Evolutionary conservation across 2,888 invertebrate species (phyloP), one percentile per base, ranked within the genome.

Genomic region (Gasteruption jaculator): DNA sequence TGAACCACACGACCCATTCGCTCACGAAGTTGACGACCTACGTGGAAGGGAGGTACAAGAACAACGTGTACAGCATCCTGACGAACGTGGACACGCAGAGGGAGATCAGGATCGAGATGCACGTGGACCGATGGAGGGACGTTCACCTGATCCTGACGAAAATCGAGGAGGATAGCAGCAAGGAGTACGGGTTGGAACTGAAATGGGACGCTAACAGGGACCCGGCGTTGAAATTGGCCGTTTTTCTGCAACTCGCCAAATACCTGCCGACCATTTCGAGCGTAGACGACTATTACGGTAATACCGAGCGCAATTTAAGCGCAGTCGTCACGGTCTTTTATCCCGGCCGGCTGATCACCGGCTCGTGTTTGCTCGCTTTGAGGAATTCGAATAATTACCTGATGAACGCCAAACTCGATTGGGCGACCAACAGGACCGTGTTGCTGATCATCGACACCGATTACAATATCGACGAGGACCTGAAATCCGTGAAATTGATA

Each of bases 191-290:
- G 4, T 72, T 86, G 2, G 84, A 86, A 41, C 65, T 91, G 12
- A 86, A 87, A 65, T 91, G 90, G 90, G 89, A 91, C 61, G 88
- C 87, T 1, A 90, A 89, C 68, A 76, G 90, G 5, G 86, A 90
- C 72, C 89, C 89, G 0, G 79, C 82, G 32, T 81, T 86, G 63
- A 84, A 83, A 64, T 73, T 86, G 46, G 75, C 78, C 50, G 69
- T 79, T 1, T 78, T 79, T 39, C 71, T 82, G 0, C 80, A 82
- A 46, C 76, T 84, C 35, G 77, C 79, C 48, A 80, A 75, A 56
- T 40, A 48, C 11, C 7, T 34, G 5, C 15, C 29, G 3, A 31
- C 34, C 1, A 32, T 26, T 3, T 0, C 35, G 5, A 12, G 11
- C 6, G 41, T 53, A 8, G 25, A 29, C n/a, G 20, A 30, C 1